Evolutionary conservation across 2,113 vertebrate species (phyloP), one percentile per base, ranked within the genome.

Genomic region (Campylorhamphus procurvoides): DNA sequence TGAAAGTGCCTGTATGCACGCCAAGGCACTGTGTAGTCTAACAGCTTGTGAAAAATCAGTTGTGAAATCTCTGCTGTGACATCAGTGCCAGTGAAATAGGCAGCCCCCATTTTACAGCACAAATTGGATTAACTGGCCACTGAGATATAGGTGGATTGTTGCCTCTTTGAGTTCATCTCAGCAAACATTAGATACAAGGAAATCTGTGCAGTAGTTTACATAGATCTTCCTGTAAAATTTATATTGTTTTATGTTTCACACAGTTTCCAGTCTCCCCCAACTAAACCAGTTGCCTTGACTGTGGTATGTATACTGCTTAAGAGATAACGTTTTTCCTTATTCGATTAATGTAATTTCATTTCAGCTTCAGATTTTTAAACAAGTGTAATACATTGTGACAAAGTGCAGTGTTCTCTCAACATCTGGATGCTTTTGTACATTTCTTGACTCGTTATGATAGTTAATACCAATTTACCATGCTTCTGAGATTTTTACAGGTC

Each of bases 401-500:
- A 53, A 78, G 37, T 10, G 1, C 25, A 72, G 35, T 84, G 58
- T 91, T 94, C 64, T 33, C 27, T 81, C 78, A 94, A 84, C 91
- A 82, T 94, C 91, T 94, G 87, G 66, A 64, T 69, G 60, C 53
- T 93, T 95, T 93, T 87, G 44, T 91, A 53, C 10, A 39, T 94
- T 91, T 93, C 49, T 76, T 35, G 78, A 53, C 47, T 87, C 16
- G 33, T 93, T 82, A 53, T 66, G 62, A 42, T 79, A 79, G 49
- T 89, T 87, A 84, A 75, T 82, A 73, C 31, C 7, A 68, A 87
- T 76, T 84, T 93, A 56, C 50, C 2, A 4, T 24, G 4, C 81
- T 81, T 92, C 55, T 10, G 24, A 59, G 56, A 47, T 44, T 80
- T 86, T 83, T 86, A 76, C 25, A 62, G 55, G 8, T 79, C 39